Evolutionary conservation across 2,797 vertebrate species (phyloP).

Genomic region (Stomatorhinus walkeri): DNA sequence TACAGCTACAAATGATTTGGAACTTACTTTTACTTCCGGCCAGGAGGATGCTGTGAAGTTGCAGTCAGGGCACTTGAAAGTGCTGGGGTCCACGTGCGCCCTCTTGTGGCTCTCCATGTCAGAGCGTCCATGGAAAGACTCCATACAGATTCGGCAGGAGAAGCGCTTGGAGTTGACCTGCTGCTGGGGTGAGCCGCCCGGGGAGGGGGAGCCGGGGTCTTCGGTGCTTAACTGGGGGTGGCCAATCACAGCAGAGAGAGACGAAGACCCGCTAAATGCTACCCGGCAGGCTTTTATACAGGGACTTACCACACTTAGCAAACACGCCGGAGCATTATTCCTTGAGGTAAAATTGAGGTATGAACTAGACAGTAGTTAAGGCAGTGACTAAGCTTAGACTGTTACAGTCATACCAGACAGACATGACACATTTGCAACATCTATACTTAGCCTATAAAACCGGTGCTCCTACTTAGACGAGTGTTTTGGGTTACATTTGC

Average conservation of each 20-base stretch:
- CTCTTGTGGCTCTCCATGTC: conserved; percentile 99
- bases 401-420: neutral
- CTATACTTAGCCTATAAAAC: neutral
- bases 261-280: conserved; percentile 11
- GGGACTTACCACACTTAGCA: neutral
- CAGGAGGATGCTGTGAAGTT: conserved; percentile 80
- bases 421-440: neutral
- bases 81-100: conserved; percentile 79
- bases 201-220: conserved; percentile 61
- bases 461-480: neutral
- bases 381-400: neutral
- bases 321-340: neutral
- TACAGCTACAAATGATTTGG: neutral
- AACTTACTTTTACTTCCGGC: conserved; percentile 80
- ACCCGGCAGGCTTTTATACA: neutral
- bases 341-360: neutral
- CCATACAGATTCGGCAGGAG: conserved; percentile 91
- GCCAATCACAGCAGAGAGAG: neutral
- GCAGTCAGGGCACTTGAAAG: conserved; percentile 96
- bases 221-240: conserved; percentile 65
- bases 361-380: neutral
- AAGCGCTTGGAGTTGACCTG: conserved; percentile 75
- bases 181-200: conserved; percentile 41
- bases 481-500: neutral
- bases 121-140: conserved; percentile 83